A percentile compares a stretch with the other conserved stretches of the same genome.
Evolutionary conservation across 2,113 vertebrate genomes (phyloP).

Genomic region (Nannobrachium achirus): DNA sequence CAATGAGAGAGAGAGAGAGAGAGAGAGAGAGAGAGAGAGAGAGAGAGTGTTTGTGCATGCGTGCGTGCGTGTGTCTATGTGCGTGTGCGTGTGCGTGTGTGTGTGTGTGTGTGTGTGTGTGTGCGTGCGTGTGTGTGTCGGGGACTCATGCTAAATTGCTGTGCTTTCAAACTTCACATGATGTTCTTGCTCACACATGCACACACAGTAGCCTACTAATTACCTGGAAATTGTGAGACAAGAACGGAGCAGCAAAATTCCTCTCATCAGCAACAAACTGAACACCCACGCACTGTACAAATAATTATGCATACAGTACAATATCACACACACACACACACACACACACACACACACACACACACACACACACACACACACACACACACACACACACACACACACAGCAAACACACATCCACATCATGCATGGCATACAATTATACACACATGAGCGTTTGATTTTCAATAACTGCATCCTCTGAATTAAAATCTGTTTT

Average conservation of each 20-base stretch:
- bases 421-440: too few relatives aligned
- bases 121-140: too few relatives aligned
- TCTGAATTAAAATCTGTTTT: too few relatives aligned
- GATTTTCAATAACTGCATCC: too few relatives aligned
- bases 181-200: conserved; percentile 38
- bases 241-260: conserved; percentile 16
- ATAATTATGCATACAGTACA: neutral
- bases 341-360: neutral
- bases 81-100: neutral
- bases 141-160: too few relatives aligned
- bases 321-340: conserved; percentile 6
- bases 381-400: neutral
- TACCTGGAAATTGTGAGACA: conserved; percentile 39
- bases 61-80: neutral
- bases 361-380: conserved; percentile 12
- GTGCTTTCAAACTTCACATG: neutral
- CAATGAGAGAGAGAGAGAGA: too few relatives aligned
- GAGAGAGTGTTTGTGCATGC: too few relatives aligned
- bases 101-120: conserved; percentile 1
- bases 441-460: too few relatives aligned
- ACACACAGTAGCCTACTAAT: conserved; percentile 30
- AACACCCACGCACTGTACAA: too few relatives aligned
- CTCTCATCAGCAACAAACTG: neutral
- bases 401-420: neutral
- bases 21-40: too few relatives aligned